Evolutionary conservation across 2,888 invertebrate genomes (phyloP).

Genomic region (Tetramorium bicarinatum): DNA sequence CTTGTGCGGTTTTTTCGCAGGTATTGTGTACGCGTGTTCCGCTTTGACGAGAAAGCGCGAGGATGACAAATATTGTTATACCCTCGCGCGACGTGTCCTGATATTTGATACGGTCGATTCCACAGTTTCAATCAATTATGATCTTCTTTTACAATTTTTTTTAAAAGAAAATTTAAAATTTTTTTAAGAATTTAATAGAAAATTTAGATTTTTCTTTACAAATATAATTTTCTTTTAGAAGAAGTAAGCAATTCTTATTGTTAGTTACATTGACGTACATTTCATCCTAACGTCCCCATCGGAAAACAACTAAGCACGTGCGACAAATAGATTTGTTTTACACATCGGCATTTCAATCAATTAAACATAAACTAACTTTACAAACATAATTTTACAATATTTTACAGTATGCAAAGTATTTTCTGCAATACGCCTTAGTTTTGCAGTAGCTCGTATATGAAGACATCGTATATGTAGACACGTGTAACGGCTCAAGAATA

Average conservation of each 20-base stretch:
- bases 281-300: not conserved
- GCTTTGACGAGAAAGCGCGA: constrained; percentile 1
- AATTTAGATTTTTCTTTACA: too few species aligned
- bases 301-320: not conserved
- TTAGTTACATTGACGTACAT: not conserved
- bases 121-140: not conserved
- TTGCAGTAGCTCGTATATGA: not conserved
- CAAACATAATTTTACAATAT: too few species aligned
- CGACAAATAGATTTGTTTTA: not conserved
- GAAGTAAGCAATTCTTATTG: not conserved
- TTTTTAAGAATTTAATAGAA: too few species aligned
- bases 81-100: not conserved
- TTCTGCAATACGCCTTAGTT: not conserved
- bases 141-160: constrained; percentile 17
- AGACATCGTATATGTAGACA: not conserved
- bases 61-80: constrained; percentile 5
- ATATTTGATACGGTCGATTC: not conserved
- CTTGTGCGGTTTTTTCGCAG: not conserved
- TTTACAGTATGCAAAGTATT: not conserved
- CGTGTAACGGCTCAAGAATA: not conserved
- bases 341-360: not conserved
- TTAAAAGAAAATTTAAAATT: too few species aligned
- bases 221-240: constrained; percentile 3
- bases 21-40: not conserved
- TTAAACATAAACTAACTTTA: not conserved